Percentiles rank a stretch among this genome's conserved stretches.
phyloP scores from a whole-genome alignment of 2,888 invertebrate genomes.

The Phytoseiulus persimilis region DNA sequence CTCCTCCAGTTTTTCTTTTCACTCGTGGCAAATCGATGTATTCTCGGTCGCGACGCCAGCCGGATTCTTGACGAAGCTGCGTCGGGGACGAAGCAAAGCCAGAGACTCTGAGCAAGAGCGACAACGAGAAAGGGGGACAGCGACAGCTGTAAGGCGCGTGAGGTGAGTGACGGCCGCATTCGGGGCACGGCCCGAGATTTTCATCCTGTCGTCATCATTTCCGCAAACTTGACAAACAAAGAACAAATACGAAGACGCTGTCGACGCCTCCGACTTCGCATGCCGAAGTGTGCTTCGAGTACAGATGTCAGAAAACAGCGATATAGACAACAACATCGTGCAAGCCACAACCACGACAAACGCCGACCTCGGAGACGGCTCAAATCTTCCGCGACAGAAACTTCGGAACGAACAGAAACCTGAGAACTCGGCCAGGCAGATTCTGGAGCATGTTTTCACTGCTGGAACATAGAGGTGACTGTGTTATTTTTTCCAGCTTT shows the following conservation, averaged over 20 bases:
- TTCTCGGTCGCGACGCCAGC: background rate
- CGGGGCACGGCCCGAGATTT: background rate
- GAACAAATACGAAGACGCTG: background rate
- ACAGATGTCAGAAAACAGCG: background rate
- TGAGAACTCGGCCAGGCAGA: background rate
- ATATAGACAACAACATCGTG: background rate
- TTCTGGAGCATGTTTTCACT: too few species aligned
- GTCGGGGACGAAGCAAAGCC: background rate
- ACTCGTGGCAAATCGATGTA: background rate
- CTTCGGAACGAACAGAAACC: background rate
- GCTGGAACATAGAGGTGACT: too few species aligned
- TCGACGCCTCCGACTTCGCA: background rate
- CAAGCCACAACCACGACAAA: background rate
- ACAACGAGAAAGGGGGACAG: background rate
- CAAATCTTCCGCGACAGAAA: background rate
- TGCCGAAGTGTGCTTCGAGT: background rate
- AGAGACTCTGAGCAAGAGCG: background rate
- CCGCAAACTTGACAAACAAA: constrained; percentile 5
- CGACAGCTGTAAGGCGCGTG: background rate
- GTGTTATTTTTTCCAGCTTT: too few species aligned
- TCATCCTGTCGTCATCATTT: background rate
- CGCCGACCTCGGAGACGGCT: background rate
- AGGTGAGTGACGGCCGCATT: constrained; percentile 5
- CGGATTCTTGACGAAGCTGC: background rate
- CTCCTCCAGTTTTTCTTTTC: background rate